Evolutionary conservation across 2,113 vertebrate species (phyloP).

Genomic region (Glareola pratincola): DNA sequence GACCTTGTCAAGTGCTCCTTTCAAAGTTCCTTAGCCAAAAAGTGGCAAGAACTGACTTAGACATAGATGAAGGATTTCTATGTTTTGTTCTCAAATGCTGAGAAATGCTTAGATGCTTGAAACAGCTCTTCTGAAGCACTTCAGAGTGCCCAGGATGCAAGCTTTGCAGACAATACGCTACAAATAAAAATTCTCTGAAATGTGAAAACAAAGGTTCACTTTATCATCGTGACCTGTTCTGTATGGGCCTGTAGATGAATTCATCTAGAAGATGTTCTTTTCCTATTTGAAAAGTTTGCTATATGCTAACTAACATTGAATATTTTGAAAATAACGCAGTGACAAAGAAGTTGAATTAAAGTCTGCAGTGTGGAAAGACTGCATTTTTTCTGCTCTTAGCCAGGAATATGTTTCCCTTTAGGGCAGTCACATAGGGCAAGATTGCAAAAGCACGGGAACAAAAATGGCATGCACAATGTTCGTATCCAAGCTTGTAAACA

Average conservation of each 20-base stretch:
- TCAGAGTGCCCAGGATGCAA: neutral
- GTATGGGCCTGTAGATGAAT: neutral
- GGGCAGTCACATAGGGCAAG: neutral
- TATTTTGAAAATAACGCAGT: neutral
- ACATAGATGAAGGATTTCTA: neutral
- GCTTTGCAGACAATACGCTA: neutral
- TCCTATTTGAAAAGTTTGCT: neutral
- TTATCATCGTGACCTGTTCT: neutral
- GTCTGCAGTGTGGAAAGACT: neutral
- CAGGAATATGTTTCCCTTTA: neutral
- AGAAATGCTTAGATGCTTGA: neutral
- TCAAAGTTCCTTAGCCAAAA: neutral
- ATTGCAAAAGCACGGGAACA: neutral
- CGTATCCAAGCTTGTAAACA: neutral
- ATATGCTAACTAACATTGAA: neutral
- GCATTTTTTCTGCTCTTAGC: neutral
- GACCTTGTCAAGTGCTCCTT: neutral
- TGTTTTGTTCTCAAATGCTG: neutral
- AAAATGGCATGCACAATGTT: neutral
- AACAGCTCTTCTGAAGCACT: neutral
- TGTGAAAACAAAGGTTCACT: neutral
- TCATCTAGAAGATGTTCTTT: neutral
- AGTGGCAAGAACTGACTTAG: neutral
- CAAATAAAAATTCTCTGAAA: neutral
- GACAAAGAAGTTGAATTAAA: constrained; percentile 1